phyloP scores from a whole-genome alignment of 2,797 vertebrate species.

The Oreonectes daqikongensis region DNA sequence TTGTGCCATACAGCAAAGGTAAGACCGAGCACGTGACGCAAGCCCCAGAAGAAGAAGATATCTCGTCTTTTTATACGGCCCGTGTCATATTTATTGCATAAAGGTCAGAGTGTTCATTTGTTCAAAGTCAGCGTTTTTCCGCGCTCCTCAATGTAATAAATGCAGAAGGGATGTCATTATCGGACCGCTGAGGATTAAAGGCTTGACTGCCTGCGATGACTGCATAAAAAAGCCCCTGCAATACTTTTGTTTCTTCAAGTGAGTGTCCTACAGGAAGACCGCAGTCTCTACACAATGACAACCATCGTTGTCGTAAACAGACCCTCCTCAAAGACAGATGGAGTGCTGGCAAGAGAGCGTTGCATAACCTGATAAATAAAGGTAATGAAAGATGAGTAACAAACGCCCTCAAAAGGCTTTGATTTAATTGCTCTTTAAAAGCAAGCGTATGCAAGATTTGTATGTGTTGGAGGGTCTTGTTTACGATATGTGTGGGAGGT shows the following conservation, averaged over 20 bases:
- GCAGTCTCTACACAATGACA: conserved; percentile 38
- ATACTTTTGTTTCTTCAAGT: conserved; percentile 78
- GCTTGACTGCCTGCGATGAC: conserved; percentile 83
- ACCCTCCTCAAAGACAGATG: conserved; percentile 41
- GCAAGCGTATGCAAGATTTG: conserved; percentile 47
- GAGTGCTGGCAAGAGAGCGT: conserved; percentile 39
- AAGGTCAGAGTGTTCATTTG: conserved; percentile 88
- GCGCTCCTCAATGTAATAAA: conserved; percentile 82
- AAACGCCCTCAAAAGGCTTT: conserved; percentile 48
- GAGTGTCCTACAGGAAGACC: conserved; percentile 41
- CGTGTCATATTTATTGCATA: conserved; percentile 93
- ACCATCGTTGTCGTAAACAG: conserved; percentile 47
- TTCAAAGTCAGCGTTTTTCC: conserved; percentile 86
- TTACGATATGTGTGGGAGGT: conserved; percentile 32
- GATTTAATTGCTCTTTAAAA: conserved; percentile 58
- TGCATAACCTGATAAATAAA: conserved; percentile 57
- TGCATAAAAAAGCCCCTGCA: conserved; percentile 78
- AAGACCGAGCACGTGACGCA: conserved; percentile 83
- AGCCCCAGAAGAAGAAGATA: conserved; percentile 88
- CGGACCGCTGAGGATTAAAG: conserved; percentile 82
- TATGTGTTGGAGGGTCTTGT: conserved; percentile 45
- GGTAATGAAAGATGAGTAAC: conserved; percentile 54
- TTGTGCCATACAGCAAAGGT: conserved; percentile 52
- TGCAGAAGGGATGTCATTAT: conserved; percentile 85
- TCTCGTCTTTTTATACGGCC: conserved; percentile 87